Evolutionary conservation across 2,113 vertebrate genomes (phyloP).

Genomic region (Ondatra zibethicus): DNA sequence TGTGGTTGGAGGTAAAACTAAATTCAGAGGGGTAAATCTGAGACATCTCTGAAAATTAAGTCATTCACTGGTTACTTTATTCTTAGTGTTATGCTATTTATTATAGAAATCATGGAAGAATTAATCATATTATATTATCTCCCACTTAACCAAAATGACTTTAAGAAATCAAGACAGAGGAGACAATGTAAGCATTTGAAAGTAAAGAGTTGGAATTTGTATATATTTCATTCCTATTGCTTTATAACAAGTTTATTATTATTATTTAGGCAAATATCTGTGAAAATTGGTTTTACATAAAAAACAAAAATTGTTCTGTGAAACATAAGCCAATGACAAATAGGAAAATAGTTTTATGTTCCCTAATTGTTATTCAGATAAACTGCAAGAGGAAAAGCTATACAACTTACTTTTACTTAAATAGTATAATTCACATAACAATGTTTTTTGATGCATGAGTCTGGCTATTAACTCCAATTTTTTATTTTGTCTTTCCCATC

Average conservation of each 20-base stretch:
- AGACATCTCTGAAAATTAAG: neutral
- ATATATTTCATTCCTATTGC: neutral
- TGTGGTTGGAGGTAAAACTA: neutral
- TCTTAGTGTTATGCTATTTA: neutral
- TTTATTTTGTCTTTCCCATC: neutral
- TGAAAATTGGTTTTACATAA: slow-evolving; percentile 2
- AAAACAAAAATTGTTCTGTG: slow-evolving; percentile 21
- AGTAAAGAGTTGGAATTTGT: neutral
- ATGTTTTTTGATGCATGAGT: slow-evolving; percentile 13
- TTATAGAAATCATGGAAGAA: neutral
- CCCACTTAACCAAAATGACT: neutral
- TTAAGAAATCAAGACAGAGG: neutral
- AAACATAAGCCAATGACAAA: neutral
- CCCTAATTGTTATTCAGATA: neutral
- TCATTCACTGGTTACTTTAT: neutral
- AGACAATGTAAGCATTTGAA: slow-evolving; percentile 2
- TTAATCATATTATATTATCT: neutral
- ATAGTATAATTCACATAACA: neutral
- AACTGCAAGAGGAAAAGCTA: neutral
- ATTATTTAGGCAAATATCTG: neutral
- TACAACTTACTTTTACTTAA: slow-evolving; percentile 43
- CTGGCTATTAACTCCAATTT: neutral
- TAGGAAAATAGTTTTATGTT: neutral
- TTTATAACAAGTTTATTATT: neutral
- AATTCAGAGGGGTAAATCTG: neutral